These are phyloP conservation scores for Dryoscopus gambensis DNA, from an alignment of 2,113 vertebrate species.

Conservation along the genomic window DNA sequence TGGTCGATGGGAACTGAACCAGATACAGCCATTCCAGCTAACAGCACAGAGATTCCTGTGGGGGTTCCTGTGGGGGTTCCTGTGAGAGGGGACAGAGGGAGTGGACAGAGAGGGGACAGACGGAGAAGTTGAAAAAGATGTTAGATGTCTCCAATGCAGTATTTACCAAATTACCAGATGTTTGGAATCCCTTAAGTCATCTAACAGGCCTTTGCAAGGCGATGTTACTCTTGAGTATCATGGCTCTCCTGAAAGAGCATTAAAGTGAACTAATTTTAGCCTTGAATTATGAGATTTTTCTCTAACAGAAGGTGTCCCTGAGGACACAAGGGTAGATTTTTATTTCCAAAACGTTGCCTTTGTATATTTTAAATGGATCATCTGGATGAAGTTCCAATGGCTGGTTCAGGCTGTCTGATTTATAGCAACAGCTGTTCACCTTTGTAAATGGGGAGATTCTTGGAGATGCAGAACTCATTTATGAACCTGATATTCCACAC, in stretches of 20 bases:
- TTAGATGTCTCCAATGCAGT: constrained; percentile 21
- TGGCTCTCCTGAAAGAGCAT: constrained; percentile 34
- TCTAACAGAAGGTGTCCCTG: constrained; percentile 38
- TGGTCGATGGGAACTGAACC: neutral
- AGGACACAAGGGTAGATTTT: constrained; percentile 7
- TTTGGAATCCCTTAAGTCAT: constrained; percentile 33
- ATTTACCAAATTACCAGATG: constrained; percentile 38
- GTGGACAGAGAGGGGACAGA: no score
- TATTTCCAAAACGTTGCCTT: constrained; percentile 41
- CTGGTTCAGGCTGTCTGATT: constrained; percentile 31
- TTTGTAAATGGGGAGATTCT: constrained; percentile 3
- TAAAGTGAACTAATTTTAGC: constrained; percentile 56
- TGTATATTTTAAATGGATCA: constrained; percentile 41
- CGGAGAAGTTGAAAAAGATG: neutral
- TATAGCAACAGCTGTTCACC: constrained; percentile 53
- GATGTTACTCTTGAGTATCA: neutral
- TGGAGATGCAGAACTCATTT: neutral
- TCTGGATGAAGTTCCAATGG: constrained; percentile 35
- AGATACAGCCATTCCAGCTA: neutral
- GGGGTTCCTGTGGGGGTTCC: no score
- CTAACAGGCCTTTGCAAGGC: neutral
- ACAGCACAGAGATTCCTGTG: neutral
- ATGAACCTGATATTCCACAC: constrained; percentile 16
- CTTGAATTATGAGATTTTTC: constrained; percentile 34
- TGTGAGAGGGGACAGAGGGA: no score